Conservation (phyloP, 1,140 invertebrate genomes). For the Conopomorpha cramerella region DNA sequence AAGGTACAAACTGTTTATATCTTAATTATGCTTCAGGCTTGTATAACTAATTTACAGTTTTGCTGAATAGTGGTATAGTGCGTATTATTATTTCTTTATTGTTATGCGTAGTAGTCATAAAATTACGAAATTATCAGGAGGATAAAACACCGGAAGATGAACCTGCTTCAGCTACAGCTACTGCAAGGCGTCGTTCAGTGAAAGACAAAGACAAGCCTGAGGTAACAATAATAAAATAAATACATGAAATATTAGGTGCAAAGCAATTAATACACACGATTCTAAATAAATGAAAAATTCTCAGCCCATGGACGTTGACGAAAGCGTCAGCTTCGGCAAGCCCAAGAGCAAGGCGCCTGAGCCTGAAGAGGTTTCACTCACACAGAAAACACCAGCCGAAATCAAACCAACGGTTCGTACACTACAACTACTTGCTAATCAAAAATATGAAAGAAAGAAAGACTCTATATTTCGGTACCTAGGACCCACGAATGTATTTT, state of each 20-base stretch:
- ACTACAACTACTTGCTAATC: not conserved
- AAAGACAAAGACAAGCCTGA: constrained; percentile 47
- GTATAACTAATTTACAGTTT: too few species aligned
- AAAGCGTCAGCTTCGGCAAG: constrained; percentile 34
- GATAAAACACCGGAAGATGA: constrained; percentile 40
- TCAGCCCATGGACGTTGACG: constrained; percentile 51
- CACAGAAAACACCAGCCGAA: constrained; percentile 51
- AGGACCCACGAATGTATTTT: too few species aligned
- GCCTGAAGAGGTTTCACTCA: constrained; percentile 45
- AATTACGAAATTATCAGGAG: too few species aligned
- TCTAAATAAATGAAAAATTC: constrained; percentile 12
- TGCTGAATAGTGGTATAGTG: too few species aligned
- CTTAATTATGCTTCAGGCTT: too few species aligned
- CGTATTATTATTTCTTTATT: too few species aligned
- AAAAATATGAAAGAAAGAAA: not conserved
- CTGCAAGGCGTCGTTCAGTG: constrained; percentile 32
- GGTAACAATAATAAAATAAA: constrained; percentile 19
- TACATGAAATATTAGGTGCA: not conserved
- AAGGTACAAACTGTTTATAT: constrained; percentile 49
- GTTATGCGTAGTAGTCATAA: too few species aligned
- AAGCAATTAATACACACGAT: constrained; percentile 3
- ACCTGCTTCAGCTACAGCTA: constrained; percentile 30
- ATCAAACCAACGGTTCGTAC: constrained; percentile 48
- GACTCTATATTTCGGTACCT: not conserved
- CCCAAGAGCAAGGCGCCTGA: constrained; percentile 37